Base-by-base conservation (phyloP, 2,797 vertebrate genomes). In the Rhinatrema bivittatum region DNA sequence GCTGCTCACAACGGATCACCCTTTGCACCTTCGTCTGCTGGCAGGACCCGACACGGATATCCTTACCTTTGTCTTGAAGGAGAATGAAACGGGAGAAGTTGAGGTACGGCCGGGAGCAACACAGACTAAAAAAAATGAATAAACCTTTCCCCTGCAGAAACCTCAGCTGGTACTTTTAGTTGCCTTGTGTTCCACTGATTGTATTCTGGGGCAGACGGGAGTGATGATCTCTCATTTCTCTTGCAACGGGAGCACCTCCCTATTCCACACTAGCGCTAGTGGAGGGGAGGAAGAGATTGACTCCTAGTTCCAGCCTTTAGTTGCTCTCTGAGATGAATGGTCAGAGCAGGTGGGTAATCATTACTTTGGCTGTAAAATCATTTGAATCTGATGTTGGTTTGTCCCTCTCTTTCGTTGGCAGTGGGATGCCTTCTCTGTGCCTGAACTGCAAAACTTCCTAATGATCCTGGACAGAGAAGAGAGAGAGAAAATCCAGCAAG, bases 391-490 rank as follows among this genome's bases (percentile, higher is more conserved):
- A n/a, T n/a, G n/a, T n/a, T n/a, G n/a, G n/a, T n/a, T n/a, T n/a
- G n/a, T n/a, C n/a, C n/a, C n/a, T n/a, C n/a, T n/a, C n/a, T 11
- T 53, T 7, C 4, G 19, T 25, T 31, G 13, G 26, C 75, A 99
- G 95, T 99, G 92, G 91, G 90, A 98, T 1, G 93, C 90, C 0
- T 99, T 99, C 77, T 95, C 92, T 7, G 84, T 98, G 52, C 94
- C 94, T 0, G 95, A 99, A 73, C 88, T 99, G 20, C 91, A 97
- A 67, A 99, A 99, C 80, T 99, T 99, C 78, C 65, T 98, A 56
- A 77, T 87, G 6, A 93, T 99, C 64, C 75, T 98, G 73, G 74
- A 79, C 46, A 97, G 89, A 36, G 95, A 99, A 43, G 95, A 99
- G 62, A 65, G 74, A 4, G 94, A 98, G 32, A 93, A 93, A 20